A percentile compares a stretch with the other conserved stretches of the same genome.
Evolutionary conservation across 1,140 invertebrate species (phyloP).

Genomic region (Trichonephila clavata): DNA sequence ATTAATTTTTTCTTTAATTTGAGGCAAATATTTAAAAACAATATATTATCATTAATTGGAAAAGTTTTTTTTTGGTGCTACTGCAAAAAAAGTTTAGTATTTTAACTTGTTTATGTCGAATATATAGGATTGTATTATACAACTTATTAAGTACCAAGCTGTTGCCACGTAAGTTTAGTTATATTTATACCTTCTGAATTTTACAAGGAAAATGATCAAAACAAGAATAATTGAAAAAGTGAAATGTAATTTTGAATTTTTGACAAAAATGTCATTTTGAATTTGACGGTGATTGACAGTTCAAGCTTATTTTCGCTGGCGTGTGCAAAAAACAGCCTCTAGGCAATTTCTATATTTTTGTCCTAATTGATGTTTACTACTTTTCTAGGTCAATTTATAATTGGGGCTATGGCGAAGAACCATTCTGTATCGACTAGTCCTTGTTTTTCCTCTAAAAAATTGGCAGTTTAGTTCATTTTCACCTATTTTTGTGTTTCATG

Average conservation of each 20-base stretch:
- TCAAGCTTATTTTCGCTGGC: not conserved
- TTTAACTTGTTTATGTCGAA: no score
- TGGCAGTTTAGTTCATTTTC: not conserved
- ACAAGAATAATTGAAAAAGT: no score
- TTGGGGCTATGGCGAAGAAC: not conserved
- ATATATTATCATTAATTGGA: no score
- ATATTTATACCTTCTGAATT: no score
- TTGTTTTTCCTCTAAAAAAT: not conserved
- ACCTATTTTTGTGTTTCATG: not conserved
- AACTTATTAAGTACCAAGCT: no score
- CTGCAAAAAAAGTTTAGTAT: no score
- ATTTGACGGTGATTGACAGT: not conserved
- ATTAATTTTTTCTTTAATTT: no score
- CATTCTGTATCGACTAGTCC: not conserved
- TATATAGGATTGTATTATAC: no score
- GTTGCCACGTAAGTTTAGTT: no score
- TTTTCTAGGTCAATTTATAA: not conserved
- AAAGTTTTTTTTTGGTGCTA: no score
- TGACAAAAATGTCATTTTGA: not conserved
- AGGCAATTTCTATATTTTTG: not conserved
- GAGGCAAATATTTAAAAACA: no score
- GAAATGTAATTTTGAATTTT: not conserved
- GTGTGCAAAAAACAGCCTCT: not conserved
- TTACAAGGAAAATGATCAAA: no score
- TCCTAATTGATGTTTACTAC: not conserved